Evolutionary conservation across 1,140 invertebrate genomes (phyloP).

Genomic region (Macrostomum lignano): DNA sequence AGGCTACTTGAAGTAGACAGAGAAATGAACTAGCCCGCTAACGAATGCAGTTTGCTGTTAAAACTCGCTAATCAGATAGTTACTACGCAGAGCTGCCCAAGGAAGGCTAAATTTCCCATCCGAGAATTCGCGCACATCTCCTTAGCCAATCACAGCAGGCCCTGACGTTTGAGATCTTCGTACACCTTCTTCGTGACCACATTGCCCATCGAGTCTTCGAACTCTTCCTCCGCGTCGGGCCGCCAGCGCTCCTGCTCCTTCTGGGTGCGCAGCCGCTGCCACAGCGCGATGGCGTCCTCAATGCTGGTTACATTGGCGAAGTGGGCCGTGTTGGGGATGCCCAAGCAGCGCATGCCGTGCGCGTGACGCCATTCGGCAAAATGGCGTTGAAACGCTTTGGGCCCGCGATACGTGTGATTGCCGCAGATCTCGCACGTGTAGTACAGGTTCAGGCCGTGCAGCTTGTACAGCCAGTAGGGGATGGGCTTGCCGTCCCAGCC

Average conservation of each 20-base stretch:
- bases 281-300: constrained; percentile 83
- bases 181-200: constrained; percentile 92
- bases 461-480: constrained; percentile 95
- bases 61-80: no score
- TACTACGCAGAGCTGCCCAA: no score
- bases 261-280: constrained; percentile 78
- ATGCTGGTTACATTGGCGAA: constrained; percentile 98
- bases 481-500: constrained; percentile 99
- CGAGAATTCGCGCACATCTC: no score
- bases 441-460: constrained; percentile 91
- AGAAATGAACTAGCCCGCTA: no score
- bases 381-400: constrained; percentile 96
- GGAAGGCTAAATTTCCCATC: no score
- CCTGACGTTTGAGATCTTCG: constrained; percentile 90
- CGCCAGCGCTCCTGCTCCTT: constrained; percentile 84
- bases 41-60: no score
- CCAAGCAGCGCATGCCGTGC: constrained; percentile 90
- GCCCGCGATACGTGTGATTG: constrained; percentile 95
- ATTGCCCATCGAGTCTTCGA: constrained; percentile 89
- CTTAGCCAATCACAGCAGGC: constrained; percentile 58
- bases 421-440: constrained; percentile 98
- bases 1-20: no score
- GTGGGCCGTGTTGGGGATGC: constrained; percentile 95
- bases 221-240: constrained; percentile 71
- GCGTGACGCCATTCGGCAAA: constrained; percentile 97